Percentiles rank a stretch among this genome's conserved stretches.
Conservation (phyloP, 2,888 invertebrate genomes). For the Leucophenga montana region DNA sequence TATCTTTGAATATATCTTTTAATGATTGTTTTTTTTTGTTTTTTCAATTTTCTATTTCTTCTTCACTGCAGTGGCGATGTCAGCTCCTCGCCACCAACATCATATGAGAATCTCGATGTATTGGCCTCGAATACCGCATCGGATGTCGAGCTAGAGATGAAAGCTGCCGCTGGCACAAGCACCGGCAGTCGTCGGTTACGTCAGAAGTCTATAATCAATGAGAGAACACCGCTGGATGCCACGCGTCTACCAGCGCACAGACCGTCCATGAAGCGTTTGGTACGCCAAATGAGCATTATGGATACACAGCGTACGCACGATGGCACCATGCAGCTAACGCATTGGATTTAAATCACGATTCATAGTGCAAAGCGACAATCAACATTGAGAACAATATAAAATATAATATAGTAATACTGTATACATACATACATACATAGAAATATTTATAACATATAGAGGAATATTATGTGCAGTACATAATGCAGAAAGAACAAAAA, state of each 20-base stretch:
- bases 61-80: slow-evolving; percentile 42
- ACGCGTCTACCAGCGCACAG: slow-evolving; percentile 63
- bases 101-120: slow-evolving; percentile 84
- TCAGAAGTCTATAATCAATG: slow-evolving; percentile 61
- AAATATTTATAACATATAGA: no score
- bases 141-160: slow-evolving; percentile 66
- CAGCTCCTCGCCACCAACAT: slow-evolving; percentile 74
- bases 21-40: not conserved
- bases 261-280: slow-evolving; percentile 80
- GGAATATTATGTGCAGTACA: no score
- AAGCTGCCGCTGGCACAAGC: slow-evolving; percentile 56
- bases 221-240: slow-evolving; percentile 72
- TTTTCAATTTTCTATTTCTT: not conserved
- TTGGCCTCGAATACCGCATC: slow-evolving; percentile 72
- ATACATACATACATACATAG: no score
- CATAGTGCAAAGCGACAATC: not conserved
- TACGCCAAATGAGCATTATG: slow-evolving; percentile 85
- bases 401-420: slow-evolving; percentile 27
- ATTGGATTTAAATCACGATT: slow-evolving; percentile 80
- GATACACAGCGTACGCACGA: slow-evolving; percentile 86
- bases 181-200: slow-evolving; percentile 59
- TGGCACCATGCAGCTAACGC: slow-evolving; percentile 88
- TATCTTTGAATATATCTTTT: not conserved
- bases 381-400: slow-evolving; percentile 30
- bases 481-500: no score